phyloP scores from a whole-genome alignment of 2,113 vertebrate genomes.

The Cryptomyrus ogoouensis region DNA sequence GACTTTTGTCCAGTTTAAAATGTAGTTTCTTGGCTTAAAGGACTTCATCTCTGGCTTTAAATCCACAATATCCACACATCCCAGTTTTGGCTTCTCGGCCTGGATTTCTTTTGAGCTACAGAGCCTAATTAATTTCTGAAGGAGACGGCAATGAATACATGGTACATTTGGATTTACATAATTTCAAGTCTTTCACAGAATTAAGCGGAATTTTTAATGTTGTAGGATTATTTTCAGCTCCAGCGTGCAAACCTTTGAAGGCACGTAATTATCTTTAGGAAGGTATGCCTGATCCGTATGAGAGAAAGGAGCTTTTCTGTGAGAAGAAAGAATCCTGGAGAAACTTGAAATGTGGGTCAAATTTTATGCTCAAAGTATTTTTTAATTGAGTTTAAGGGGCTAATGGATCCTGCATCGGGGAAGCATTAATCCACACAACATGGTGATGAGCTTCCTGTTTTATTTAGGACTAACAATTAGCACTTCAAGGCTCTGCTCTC shows the following conservation, averaged over 20 bases:
- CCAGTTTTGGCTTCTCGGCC: slow-evolving; percentile 1
- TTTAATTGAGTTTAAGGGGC: slow-evolving; percentile 27
- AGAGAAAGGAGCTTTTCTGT: slow-evolving; percentile 14
- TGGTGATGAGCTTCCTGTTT: slow-evolving; percentile 12
- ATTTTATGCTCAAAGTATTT: slow-evolving; percentile 13
- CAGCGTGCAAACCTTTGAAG: background rate
- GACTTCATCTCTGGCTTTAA: background rate
- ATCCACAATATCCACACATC: background rate
- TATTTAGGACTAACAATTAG: background rate
- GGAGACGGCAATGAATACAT: slow-evolving; percentile 16
- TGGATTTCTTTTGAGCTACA: slow-evolving; percentile 17
- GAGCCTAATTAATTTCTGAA: slow-evolving; percentile 28
- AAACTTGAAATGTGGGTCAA: slow-evolving; percentile 18
- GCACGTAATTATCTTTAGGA: slow-evolving; percentile 22
- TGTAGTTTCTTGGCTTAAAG: background rate
- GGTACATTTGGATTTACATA: slow-evolving; percentile 19
- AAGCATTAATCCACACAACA: slow-evolving; percentile 11
- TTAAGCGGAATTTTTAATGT: slow-evolving; percentile 26
- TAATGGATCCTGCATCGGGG: slow-evolving; percentile 13
- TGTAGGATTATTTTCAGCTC: slow-evolving; percentile 21
- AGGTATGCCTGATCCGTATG: background rate
- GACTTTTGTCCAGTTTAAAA: background rate
- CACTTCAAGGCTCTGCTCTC: background rate
- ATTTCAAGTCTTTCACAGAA: slow-evolving; percentile 19
- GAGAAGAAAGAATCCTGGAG: background rate